Conservation (phyloP, 1,140 invertebrate genomes). For the Stegodyphus mimosarum region DNA sequence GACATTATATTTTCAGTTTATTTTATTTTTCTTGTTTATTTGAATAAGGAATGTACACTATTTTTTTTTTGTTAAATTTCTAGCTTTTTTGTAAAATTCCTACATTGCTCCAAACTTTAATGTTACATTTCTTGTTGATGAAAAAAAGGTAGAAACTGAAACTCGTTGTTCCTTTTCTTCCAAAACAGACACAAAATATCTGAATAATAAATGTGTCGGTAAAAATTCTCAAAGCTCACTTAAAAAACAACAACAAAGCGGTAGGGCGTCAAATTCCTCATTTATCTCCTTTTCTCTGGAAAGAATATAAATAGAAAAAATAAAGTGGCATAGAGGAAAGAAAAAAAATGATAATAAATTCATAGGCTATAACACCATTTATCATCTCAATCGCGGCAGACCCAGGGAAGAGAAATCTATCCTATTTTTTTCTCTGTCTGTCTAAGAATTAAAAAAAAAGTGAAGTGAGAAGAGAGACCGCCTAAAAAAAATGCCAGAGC, state of each 20-base stretch:
- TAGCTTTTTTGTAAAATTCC: no score
- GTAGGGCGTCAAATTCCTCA: constrained; percentile 13
- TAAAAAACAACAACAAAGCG: background rate
- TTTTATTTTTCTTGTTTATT: no score
- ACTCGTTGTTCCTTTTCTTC: no score
- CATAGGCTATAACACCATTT: constrained; percentile 24
- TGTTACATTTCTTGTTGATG: no score
- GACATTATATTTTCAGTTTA: no score
- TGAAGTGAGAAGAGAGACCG: background rate
- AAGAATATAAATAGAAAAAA: background rate
- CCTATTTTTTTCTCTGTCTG: background rate
- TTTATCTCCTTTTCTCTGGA: constrained; percentile 15
- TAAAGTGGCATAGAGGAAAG: background rate
- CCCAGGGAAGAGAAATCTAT: background rate
- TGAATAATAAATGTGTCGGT: constrained; percentile 9
- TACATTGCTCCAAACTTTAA: no score
- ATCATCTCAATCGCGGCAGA: constrained; percentile 6
- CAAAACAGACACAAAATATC: no score
- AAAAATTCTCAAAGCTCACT: constrained; percentile 6
- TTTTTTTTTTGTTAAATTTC: no score
- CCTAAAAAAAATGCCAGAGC: background rate
- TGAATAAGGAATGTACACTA: no score
- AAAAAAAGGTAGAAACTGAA: no score
- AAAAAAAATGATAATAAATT: constrained; percentile 24
- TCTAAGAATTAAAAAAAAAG: background rate